phyloP scores from a whole-genome alignment of 1,140 invertebrate species.

The Drosophila elegans region DNA sequence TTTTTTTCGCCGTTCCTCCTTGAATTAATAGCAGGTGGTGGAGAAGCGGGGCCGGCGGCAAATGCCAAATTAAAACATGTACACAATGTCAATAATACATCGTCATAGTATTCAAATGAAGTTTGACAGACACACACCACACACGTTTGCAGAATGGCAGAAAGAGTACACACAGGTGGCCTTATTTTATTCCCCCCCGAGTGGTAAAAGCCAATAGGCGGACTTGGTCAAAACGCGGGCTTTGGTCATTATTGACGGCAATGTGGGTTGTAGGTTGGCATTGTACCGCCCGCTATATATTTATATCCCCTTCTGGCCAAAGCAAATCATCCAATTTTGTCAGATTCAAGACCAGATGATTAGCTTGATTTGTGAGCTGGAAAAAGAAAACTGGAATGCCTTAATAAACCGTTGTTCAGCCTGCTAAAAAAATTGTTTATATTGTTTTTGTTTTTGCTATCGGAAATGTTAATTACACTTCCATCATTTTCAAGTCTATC shows the following conservation, averaged over 20 bases:
- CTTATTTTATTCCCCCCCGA: constrained; percentile 34
- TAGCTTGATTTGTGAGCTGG: neutral
- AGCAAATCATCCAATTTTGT: constrained; percentile 7
- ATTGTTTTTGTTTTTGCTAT: neutral
- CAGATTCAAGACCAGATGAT: constrained; percentile 14
- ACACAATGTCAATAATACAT: constrained; percentile 79
- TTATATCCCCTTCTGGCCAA: constrained; percentile 11
- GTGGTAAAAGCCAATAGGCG: constrained; percentile 7
- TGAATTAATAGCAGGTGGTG: constrained; percentile 68
- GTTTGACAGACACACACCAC: constrained; percentile 63
- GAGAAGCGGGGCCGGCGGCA: constrained; percentile 49
- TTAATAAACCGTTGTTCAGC: too few relatives aligned
- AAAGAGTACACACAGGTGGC: constrained; percentile 71
- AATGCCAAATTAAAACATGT: constrained; percentile 82
- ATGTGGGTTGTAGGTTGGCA: constrained; percentile 46
- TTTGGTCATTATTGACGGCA: constrained; percentile 24
- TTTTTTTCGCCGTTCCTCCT: constrained; percentile 28
- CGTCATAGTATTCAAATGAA: constrained; percentile 81
- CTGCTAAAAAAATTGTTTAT: neutral
- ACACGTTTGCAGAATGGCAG: constrained; percentile 5
- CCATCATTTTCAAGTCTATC: too few relatives aligned
- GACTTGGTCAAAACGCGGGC: constrained; percentile 45
- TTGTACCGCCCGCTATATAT: constrained; percentile 9
- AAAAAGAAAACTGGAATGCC: neutral
- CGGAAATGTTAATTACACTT: too few relatives aligned